Percentiles rank a stretch among this genome's conserved stretches.
Conservation (phyloP, 2,888 invertebrate species). For the Stegophylla sp. region DNA sequence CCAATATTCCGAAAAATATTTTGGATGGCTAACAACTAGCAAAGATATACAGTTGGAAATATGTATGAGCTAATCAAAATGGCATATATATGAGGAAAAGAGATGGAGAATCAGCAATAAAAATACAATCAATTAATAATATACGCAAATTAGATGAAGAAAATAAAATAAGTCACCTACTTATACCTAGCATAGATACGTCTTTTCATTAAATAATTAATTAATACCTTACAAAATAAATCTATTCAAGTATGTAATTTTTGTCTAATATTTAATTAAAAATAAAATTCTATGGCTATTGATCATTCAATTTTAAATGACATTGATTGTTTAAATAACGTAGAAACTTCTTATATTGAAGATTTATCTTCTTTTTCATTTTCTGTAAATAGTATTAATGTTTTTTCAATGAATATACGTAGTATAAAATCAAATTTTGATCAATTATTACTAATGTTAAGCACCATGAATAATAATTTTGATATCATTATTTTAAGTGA, state of each 20-base stretch:
- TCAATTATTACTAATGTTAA: not conserved
- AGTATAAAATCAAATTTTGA: not conserved
- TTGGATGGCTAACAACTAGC: not conserved
- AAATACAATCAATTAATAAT: not conserved
- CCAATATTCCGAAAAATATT: not conserved
- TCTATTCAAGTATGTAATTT: no score
- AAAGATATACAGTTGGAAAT: not conserved
- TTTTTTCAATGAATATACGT: constrained; percentile 7
- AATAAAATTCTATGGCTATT: not conserved
- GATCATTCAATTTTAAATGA: not conserved
- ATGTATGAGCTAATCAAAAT: not conserved
- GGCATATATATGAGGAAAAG: not conserved
- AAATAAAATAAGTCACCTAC: not conserved
- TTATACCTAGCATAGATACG: not conserved
- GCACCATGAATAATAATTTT: not conserved
- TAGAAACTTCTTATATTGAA: not conserved
- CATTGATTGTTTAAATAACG: not conserved
- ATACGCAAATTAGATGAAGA: not conserved
- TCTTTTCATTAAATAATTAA: not conserved
- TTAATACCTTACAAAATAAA: not conserved
- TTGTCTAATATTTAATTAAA: no score
- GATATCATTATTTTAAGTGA: not conserved
- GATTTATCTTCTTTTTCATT: not conserved
- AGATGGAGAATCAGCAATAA: not conserved
- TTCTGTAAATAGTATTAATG: not conserved